Evolutionary conservation across 2,797 vertebrate species (phyloP).

Genomic region (Momotus momota): DNA sequence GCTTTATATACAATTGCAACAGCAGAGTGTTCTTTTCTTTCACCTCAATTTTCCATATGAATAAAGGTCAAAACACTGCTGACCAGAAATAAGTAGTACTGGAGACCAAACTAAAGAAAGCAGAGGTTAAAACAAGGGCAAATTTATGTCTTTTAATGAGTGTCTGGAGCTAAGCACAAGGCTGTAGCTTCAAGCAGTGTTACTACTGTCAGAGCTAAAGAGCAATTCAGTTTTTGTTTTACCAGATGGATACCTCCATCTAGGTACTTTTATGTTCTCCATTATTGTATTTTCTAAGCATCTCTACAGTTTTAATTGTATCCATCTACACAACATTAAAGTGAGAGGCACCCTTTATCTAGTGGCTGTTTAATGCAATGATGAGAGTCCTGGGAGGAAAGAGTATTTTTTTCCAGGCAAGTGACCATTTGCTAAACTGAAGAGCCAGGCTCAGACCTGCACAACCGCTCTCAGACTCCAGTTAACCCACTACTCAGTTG

Average conservation of each 20-base stretch:
- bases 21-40: background rate
- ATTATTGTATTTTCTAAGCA: background rate
- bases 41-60: conserved; percentile 10
- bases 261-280: background rate
- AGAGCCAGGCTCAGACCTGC: background rate
- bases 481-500: background rate
- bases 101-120: conserved; percentile 29
- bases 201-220: background rate
- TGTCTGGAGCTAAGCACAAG: background rate
- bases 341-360: background rate
- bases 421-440: background rate
- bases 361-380: background rate
- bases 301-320: background rate
- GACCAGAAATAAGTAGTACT: conserved; percentile 14
- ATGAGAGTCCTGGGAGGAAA: background rate
- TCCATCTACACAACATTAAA: background rate
- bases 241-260: background rate
- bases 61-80: conserved; percentile 45
- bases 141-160: conserved; percentile 32
- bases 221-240: background rate
- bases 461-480: fast-evolving
- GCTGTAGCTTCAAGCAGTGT: background rate
- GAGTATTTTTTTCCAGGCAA: background rate
- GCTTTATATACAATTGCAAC: background rate
- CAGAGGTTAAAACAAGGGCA: conserved; percentile 35